Conservation (phyloP, 2,888 invertebrate species). For the Pachymerium ferrugineum region DNA sequence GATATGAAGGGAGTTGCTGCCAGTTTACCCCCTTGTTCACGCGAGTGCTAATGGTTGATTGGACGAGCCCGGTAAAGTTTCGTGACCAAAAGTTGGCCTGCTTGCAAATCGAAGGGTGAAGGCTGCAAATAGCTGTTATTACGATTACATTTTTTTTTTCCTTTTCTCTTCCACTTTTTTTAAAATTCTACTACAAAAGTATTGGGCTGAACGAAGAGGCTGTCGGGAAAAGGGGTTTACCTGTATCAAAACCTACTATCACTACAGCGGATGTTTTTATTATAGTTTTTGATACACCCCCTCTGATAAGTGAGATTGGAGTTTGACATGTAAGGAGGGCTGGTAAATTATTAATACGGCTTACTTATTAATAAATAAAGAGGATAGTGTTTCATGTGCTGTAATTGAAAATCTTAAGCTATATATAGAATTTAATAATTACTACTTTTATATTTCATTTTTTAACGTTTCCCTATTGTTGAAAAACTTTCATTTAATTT, state of each 20-base stretch:
- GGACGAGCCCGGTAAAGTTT: constrained; percentile 1
- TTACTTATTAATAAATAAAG: background rate
- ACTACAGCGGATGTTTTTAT: background rate
- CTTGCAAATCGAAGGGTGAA: background rate
- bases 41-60: constrained; percentile 6
- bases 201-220: background rate
- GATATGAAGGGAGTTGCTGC: constrained; percentile 12
- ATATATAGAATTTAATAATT: background rate
- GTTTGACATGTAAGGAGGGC: constrained; percentile 7
- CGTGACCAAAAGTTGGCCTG: constrained; percentile 6
- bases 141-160: background rate
- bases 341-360: background rate
- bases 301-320: background rate
- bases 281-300: background rate
- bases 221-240: background rate
- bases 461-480: too few species aligned
- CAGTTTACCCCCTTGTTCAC: constrained; percentile 18
- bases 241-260: background rate
- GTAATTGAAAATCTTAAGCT: background rate
- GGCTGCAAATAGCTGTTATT: constrained; percentile 15
- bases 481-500: too few species aligned
- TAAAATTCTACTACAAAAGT: background rate
- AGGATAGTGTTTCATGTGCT: background rate
- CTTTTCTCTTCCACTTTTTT: background rate
- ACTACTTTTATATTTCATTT: too few species aligned